These are phyloP conservation scores for Fulica atra DNA, from an alignment of 2,113 vertebrate genomes.

Conservation along the genomic window DNA sequence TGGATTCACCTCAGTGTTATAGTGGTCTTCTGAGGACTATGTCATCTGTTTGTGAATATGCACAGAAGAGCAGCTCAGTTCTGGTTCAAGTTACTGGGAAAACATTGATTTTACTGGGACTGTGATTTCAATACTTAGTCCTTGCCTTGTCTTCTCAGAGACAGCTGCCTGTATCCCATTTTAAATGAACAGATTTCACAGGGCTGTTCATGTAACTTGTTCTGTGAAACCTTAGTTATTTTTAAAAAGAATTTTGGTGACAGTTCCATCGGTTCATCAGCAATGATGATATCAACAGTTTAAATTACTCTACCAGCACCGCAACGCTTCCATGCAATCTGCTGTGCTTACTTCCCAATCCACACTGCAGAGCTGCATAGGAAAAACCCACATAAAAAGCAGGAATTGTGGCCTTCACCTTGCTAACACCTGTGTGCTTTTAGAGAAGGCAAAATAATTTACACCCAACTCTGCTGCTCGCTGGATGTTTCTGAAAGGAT, in stretches of 20 bases:
- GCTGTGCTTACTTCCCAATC: not conserved
- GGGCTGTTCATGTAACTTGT: not conserved
- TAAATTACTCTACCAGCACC: not conserved
- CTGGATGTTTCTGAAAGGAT: not conserved
- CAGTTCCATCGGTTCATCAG: not conserved
- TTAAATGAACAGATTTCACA: not conserved
- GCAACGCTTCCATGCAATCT: not conserved
- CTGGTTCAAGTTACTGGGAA: not conserved
- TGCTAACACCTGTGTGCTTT: not conserved
- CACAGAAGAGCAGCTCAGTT: not conserved
- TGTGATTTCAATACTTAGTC: not conserved
- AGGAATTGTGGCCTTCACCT: not conserved
- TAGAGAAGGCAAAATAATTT: not conserved
- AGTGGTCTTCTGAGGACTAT: not conserved
- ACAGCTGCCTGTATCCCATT: not conserved
- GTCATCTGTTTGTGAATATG: not conserved
- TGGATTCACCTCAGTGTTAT: not conserved
- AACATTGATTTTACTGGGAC: not conserved
- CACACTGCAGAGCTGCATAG: not conserved
- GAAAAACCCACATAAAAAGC: not conserved
- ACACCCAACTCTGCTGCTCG: not conserved
- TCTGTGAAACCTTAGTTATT: not conserved
- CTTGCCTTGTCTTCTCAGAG: not conserved
- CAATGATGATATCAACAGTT: fast-evolving
- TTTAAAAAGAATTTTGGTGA: not conserved